These are phyloP conservation scores for human DNA, from an alignment of 2,113 vertebrate genomes.

Conservation along the genomic window GRCh38 chr3:160491501-160492000, in stretches of 20 bases:
- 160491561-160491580: not conserved
- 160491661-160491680: not conserved
- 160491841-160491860: not conserved
- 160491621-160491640: not conserved
- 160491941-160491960: not conserved
- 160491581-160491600: not conserved
- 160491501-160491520: not conserved
- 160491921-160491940: not conserved
- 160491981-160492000: not conserved
- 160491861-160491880: not conserved
- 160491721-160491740: not conserved
- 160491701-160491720: not conserved
- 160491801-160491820: not conserved
- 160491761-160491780: not conserved
- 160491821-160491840: not conserved
- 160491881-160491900: not conserved
- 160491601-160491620: not conserved
- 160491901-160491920: not conserved
- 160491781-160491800: not conserved
- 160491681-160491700: not conserved
- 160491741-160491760: not conserved
- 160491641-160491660: not conserved
- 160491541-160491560: not conserved
- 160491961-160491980: not conserved
- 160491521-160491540: not conserved